Conservation (phyloP, 2,797 vertebrate species). For the Alouatta caraya region DNA sequence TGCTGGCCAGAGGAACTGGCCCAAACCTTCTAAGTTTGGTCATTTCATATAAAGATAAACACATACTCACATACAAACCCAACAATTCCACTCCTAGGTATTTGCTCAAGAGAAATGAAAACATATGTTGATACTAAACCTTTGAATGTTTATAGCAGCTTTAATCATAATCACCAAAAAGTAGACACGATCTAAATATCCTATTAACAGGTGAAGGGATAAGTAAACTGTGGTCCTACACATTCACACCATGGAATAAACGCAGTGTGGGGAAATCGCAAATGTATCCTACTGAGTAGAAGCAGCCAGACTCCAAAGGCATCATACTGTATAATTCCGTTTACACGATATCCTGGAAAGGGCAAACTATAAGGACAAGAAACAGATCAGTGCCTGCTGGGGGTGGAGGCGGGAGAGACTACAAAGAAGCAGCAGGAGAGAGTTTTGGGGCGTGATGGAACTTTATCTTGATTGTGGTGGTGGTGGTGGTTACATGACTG, state of each 20-base stretch:
- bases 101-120: neutral
- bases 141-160: neutral
- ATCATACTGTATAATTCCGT: neutral
- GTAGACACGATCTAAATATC: neutral
- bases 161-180: neutral
- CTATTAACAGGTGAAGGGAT: neutral
- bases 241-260: rapidly evolving
- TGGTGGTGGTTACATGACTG: neutral
- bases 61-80: neutral
- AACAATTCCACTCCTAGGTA: too few relatives aligned
- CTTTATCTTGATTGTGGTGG: neutral
- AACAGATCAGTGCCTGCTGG: neutral
- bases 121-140: neutral
- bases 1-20: neutral
- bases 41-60: neutral
- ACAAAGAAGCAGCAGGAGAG: neutral
- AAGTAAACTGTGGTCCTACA: neutral
- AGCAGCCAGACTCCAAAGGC: neutral
- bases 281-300: rapidly evolving
- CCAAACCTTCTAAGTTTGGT: neutral
- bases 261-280: rapidly evolving
- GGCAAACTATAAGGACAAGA: neutral
- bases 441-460: neutral
- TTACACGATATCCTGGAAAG: neutral
- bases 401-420: too few relatives aligned